phyloP scores from a whole-genome alignment of 2,888 invertebrate species.

The Schrankia costaestrigalis region DNA sequence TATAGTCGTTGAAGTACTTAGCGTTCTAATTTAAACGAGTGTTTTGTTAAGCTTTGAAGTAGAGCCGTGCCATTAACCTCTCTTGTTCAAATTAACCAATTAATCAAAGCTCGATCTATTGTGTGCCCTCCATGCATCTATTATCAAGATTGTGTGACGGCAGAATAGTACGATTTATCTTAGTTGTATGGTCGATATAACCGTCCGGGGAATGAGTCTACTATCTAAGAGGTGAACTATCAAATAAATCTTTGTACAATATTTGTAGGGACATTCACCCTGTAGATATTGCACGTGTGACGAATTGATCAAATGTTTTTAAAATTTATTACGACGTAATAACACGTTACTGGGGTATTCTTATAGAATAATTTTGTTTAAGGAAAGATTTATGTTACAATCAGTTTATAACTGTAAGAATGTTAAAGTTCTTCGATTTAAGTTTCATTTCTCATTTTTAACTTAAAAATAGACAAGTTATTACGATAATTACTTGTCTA shows the following conservation, averaged over 20 bases:
- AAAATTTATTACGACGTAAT: constrained; percentile 27
- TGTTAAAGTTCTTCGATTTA: too few relatives aligned
- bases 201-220: constrained; percentile 36
- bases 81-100: constrained; percentile 44
- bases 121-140: constrained; percentile 26
- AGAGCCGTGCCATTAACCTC: constrained; percentile 45
- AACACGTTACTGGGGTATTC: constrained; percentile 14
- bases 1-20: too few relatives aligned
- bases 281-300: constrained; percentile 38
- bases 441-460: too few relatives aligned
- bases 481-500: too few relatives aligned
- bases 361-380: too few relatives aligned
- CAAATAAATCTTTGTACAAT: constrained; percentile 60
- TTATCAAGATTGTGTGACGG: constrained; percentile 31
- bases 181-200: constrained; percentile 40
- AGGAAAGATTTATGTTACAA: too few relatives aligned
- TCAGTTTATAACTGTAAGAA: too few relatives aligned
- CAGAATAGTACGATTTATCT: constrained; percentile 39
- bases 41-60: constrained; percentile 27
- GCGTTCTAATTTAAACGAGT: not conserved
- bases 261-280: constrained; percentile 60
- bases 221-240: constrained; percentile 43
- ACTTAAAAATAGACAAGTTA: too few relatives aligned
- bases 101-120: constrained; percentile 36
- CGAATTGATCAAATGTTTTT: constrained; percentile 35